Percentiles rank a stretch among this genome's conserved stretches.
Conservation (phyloP, 2,888 invertebrate genomes). For the Drosophila flavopinicola region DNA sequence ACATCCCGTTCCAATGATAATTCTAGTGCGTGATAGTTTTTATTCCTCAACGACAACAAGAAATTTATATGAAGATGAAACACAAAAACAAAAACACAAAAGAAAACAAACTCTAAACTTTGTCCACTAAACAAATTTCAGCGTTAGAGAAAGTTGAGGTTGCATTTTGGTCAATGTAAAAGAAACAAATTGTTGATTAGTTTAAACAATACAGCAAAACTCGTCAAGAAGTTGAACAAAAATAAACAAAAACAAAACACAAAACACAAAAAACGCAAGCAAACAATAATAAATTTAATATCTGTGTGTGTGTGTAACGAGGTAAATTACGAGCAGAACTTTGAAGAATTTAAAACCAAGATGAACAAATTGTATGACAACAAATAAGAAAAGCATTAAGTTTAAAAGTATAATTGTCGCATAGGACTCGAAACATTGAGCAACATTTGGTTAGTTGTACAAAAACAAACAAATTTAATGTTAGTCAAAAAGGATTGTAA, state of each 20-base stretch:
- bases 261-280: conserved; percentile 69
- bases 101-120: conserved; percentile 33
- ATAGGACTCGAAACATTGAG: conserved; percentile 55
- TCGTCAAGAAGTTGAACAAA: conserved; percentile 39
- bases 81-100: conserved; percentile 47
- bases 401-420: conserved; percentile 50
- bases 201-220: conserved; percentile 58
- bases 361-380: conserved; percentile 56
- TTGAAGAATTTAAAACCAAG: conserved; percentile 70
- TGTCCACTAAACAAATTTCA: conserved; percentile 55
- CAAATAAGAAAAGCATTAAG: conserved; percentile 10
- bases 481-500: conserved; percentile 43
- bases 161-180: conserved; percentile 77
- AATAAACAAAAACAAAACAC: conserved; percentile 26
- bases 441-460: conserved; percentile 71
- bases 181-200: conserved; percentile 76
- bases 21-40: conserved; percentile 85
- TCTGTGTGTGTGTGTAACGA: conserved; percentile 69
- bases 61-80: conserved; percentile 56
- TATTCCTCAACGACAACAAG: conserved; percentile 81
- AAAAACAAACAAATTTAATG: conserved; percentile 32
- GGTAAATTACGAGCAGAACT: conserved; percentile 60
- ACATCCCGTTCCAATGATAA: conserved; percentile 85
- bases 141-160: conserved; percentile 52
- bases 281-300: conserved; percentile 80